Base-by-base conservation (phyloP, 2,113 vertebrate species). In the Alosa alosa region DNA sequence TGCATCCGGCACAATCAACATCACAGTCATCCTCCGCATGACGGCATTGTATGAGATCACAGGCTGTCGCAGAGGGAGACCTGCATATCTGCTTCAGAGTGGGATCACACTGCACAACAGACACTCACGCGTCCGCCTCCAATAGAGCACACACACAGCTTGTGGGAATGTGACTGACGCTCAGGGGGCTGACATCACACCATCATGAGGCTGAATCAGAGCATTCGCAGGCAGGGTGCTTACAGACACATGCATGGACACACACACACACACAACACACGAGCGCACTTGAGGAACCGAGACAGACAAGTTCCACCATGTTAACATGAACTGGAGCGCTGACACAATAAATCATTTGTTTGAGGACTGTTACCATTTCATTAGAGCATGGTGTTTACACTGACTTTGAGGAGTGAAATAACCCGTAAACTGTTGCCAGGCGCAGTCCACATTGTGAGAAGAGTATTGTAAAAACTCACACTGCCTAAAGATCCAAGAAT, bases 401-500 rank as follows among this genome's bases (percentile, higher is more conserved):
- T 39, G 10, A 17, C 72, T 78, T 78, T 39, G 10, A 78, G 72
- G 72, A 78, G 31, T 78, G 31, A 17, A 39, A 39, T 36, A 78
- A 39, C 31, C 31, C 5, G 72, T 5, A 15, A 36, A 78, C 5
- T 15, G 31, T 78, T 78, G 72, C 8, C 72, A 78, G 36, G 72
- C 25, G 17, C 31, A 78, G 31, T 0, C 36, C 72, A 78, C 36
- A 78, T 39, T 41, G 3, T 83, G 57, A 25, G 50, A 78, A 86
- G 85, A 3, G 31, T 46, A 64, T 83, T 60, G 57, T 36, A 39
- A 81, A 89, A 88, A 84, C 81, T 60, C 25, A 39, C 52, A 82
- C 47, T 22, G 83, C 85, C 55, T 60, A 1, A 47, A 68, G 88
- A 85, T 49, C 84, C 86, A 86, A 88, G 83, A 91, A 91, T 88